Evolutionary conservation across 92 coral and sea anemone genomes (phyloP), one percentile per base, ranked within the genome.

Genomic region (Galaxea fascicularis): DNA sequence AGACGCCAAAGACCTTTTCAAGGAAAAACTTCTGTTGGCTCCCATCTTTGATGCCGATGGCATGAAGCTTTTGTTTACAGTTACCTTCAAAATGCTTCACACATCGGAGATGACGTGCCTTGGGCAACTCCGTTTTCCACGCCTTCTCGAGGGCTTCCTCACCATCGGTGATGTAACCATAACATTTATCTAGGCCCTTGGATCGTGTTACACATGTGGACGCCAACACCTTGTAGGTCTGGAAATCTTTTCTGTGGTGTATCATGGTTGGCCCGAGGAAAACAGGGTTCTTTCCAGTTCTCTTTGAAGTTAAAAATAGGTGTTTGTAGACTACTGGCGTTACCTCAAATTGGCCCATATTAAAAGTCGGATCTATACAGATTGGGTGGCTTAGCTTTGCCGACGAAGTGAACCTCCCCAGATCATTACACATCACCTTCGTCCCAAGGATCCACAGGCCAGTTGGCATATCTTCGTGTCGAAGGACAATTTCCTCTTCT

Each of bases 361-460:
- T 84, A 46, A 89, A 89, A 67, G 89, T 83, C 52, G 85, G 85
- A 63, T 89, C 92, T 13, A 89, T 79, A 49, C 56, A 78, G 20
- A 89, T 76, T 16, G 90, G 90, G 46, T 89, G 90, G 78, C 92
- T 85, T 72, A 77, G 74, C 75, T 73, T 71, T 45, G 62, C 83
- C 20, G 81, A 84, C 17, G 89, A 54, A 22, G 86, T 77, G 78
- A 73, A 89, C 74, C 77, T 52, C 47, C 78, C 89, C 26, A 89
- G 82, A 73, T 89, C 90, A 63, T 10, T 41, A 71, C 90, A 89
- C 93, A 89, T 89, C 4, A 85, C 90, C 71, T 85, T 88, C 46
- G 90, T 89, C 8, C 90, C 90, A 41, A 89, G 87, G 35, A 85
- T 79, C 93, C 90, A 89, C 49, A 89, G 86, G 65, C 79, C 90